These are phyloP conservation scores for Zaprionus africanus DNA, from an alignment of 1,140 invertebrate species.

Conservation along the genomic window DNA sequence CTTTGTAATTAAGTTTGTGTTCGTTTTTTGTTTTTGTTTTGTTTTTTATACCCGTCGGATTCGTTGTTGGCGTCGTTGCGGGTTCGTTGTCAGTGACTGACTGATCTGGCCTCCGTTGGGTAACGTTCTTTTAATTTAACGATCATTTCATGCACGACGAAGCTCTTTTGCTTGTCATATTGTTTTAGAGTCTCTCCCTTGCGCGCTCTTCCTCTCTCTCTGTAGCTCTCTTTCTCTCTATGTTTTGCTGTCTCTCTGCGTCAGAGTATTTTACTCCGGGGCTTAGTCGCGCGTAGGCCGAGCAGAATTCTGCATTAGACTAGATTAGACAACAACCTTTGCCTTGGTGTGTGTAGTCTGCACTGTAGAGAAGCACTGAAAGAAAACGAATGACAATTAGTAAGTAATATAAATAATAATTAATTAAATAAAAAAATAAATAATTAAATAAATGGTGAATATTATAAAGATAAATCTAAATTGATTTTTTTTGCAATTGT, in stretches of 20 bases:
- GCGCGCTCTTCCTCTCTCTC: slow-evolving; percentile 1
- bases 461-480: too few relatives aligned
- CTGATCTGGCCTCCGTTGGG: slow-evolving; percentile 61
- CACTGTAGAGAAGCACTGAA: slow-evolving; percentile 49
- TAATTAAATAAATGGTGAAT: background rate
- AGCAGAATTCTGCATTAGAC: slow-evolving; percentile 35
- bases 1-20: slow-evolving; percentile 67
- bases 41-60: slow-evolving; percentile 54
- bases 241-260: slow-evolving; percentile 26
- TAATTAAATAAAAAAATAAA: background rate
- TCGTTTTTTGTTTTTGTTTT: slow-evolving; percentile 46
- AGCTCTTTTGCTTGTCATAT: slow-evolving; percentile 23
- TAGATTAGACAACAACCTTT: slow-evolving; percentile 62
- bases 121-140: slow-evolving; percentile 80
- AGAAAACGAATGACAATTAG: slow-evolving; percentile 30
- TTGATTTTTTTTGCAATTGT: background rate
- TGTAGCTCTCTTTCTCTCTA: background rate
- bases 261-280: slow-evolving; percentile 40
- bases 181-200: slow-evolving; percentile 17
- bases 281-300: slow-evolving; percentile 16
- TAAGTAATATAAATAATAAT: background rate
- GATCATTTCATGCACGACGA: slow-evolving; percentile 59
- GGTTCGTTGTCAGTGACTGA: slow-evolving; percentile 78
- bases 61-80: slow-evolving; percentile 52
- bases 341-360: slow-evolving; percentile 12